Evolutionary conservation across 2,113 vertebrate species (phyloP).

Genomic region (chimpanzee (Pan troglodytes)): DNA sequence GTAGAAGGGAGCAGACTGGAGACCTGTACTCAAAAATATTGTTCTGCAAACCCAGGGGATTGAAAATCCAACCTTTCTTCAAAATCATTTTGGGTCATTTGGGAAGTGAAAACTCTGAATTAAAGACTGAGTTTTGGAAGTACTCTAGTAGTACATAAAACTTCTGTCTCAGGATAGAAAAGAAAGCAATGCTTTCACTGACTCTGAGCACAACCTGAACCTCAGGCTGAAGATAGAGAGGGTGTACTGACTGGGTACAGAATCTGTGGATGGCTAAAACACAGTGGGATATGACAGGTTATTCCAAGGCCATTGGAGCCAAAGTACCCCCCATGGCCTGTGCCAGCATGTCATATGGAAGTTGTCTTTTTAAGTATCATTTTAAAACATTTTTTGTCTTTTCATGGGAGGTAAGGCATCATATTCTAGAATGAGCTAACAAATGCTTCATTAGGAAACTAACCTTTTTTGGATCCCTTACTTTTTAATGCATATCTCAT

Average conservation of each 20-base stretch:
- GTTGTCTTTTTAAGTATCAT: neutral
- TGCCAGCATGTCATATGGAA: neutral
- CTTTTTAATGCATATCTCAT: neutral
- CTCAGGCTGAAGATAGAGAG: neutral
- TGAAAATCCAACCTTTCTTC: neutral
- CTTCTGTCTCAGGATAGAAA: neutral
- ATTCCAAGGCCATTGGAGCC: neutral
- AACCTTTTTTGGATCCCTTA: neutral
- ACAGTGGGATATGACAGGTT: neutral
- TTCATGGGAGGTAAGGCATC: neutral
- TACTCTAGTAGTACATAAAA: neutral
- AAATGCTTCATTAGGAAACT: neutral
- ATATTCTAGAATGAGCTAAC: neutral
- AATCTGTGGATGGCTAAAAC: neutral
- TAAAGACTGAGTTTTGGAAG: neutral
- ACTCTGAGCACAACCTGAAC: neutral
- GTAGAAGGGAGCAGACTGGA: neutral
- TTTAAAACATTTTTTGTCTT: neutral
- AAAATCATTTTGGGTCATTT: neutral
- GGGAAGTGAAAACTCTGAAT: neutral
- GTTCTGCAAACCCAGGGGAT: neutral
- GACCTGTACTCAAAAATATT: neutral
- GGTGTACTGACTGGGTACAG: rapidly evolving
- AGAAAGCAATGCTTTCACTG: neutral
- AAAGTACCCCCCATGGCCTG: neutral